A percentile compares a stretch with the other conserved stretches of the same genome.
Conservation (phyloP, 1,140 invertebrate genomes). For the Macrocentrus cingulum region DNA sequence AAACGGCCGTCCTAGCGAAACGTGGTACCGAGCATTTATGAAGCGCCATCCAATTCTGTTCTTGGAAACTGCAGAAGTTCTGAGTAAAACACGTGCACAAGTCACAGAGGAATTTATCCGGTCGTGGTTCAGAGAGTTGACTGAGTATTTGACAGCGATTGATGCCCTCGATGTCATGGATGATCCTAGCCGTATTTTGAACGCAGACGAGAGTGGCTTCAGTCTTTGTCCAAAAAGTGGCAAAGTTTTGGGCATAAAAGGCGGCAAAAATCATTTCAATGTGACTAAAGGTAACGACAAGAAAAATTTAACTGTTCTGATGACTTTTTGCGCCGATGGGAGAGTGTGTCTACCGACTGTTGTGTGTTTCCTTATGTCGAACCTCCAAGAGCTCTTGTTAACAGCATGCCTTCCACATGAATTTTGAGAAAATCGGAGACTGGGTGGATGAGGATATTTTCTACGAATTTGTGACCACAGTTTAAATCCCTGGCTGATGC, state of each 20-base stretch:
- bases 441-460: constrained; percentile 56
- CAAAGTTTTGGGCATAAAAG: constrained; percentile 37
- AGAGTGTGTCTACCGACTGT: constrained; percentile 35
- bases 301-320: constrained; percentile 39
- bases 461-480: constrained; percentile 45
- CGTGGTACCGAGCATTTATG: constrained; percentile 48
- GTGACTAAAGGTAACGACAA: constrained; percentile 37
- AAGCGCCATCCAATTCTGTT: constrained; percentile 41
- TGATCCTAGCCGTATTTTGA: constrained; percentile 40
- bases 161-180: constrained; percentile 35
- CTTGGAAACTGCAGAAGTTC: constrained; percentile 37
- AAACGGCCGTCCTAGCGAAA: constrained; percentile 40
- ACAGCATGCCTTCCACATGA: background rate
- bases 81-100: constrained; percentile 39
- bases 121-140: constrained; percentile 45
- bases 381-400: background rate
- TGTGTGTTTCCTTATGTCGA: constrained; percentile 35
- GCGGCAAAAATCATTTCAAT: constrained; percentile 42
- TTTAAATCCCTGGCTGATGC: constrained; percentile 35
- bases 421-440: constrained; percentile 38
- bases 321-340: constrained; percentile 39
- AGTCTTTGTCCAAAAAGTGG: constrained; percentile 40
- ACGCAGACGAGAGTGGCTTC: constrained; percentile 50
- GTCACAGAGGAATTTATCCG: constrained; percentile 40
- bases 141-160: constrained; percentile 36